Evolutionary conservation across 1,140 invertebrate genomes (phyloP), one percentile per base, ranked within the genome.

Genomic region (Eupristina koningsbergeri): DNA sequence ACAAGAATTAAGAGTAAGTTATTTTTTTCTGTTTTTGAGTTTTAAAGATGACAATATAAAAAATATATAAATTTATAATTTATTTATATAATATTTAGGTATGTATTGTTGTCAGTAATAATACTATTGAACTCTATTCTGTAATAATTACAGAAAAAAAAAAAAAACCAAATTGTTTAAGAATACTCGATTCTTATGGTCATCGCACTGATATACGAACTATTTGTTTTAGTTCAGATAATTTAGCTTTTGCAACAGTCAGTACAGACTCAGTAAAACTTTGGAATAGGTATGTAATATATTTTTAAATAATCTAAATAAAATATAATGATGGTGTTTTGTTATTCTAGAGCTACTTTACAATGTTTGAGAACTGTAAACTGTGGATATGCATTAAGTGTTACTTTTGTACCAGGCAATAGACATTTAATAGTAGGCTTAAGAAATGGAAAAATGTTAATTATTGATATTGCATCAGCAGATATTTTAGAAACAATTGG

Each of bases 401-500:
- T 95, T n/a, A 93, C 95, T 75, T 98, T 99, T 93, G 96, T 96
- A 15, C 97, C 98, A 34, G 98, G 98, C 58, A 98, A 99, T 92
- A 94, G 97, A 61, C 96, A 99, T 93, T 95, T 97, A 63, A 93
- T 99, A 74, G 94, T 97, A 76, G 98, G 98, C 47, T 95, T 97
- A 82, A 98, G 98, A 92, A 95, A 94, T 90, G 99, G 99, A 31
- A 93, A 94, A 76, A 92, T 99, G 81, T 93, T 98, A 58, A 95
- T 99, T 81, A 94, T 98, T 85, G 98, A 99, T 90, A 95, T 99
- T 76, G 95, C 95, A 3, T 94, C 96, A 15, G 97, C 96, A 3
- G 93, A 95, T 85, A 93, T 99, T 86, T 89, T 96, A 31, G 96
- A 97, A 92, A 93, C 94, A 84, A 94, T 97, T 79, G 91, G 94